A percentile compares a stretch with the other conserved stretches of the same genome.
Conservation (phyloP, 2,888 invertebrate species). For the Copidosoma aretas region DNA sequence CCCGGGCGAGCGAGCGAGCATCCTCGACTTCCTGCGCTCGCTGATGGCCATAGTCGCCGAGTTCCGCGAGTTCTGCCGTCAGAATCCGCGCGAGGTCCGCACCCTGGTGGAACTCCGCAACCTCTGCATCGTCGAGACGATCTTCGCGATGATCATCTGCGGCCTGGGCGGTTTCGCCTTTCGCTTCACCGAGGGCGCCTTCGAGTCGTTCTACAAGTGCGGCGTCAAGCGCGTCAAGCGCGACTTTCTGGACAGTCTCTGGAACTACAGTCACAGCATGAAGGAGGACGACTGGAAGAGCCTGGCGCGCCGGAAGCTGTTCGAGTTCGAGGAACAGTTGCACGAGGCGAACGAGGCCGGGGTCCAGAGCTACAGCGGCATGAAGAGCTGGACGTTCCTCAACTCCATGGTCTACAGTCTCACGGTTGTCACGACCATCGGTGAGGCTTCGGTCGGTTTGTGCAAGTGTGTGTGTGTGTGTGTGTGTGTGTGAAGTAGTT, state of each 20-base stretch:
- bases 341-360: slow-evolving; percentile 85
- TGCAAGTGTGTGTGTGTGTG: no score
- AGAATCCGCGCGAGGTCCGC: slow-evolving; percentile 66
- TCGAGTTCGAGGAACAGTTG: slow-evolving; percentile 85
- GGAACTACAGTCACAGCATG: slow-evolving; percentile 81
- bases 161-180: slow-evolving; percentile 83
- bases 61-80: slow-evolving; percentile 66
- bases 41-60: slow-evolving; percentile 50
- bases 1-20: slow-evolving; percentile 43
- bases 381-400: slow-evolving; percentile 86
- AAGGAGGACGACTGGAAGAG: slow-evolving; percentile 91
- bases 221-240: slow-evolving; percentile 85
- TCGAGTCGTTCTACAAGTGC: slow-evolving; percentile 87
- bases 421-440: slow-evolving; percentile 88
- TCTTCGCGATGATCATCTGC: slow-evolving; percentile 76
- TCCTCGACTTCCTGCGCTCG: slow-evolving; percentile 50
- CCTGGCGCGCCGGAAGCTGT: slow-evolving; percentile 78
- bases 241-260: slow-evolving; percentile 83
- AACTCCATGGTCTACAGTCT: slow-evolving; percentile 86
- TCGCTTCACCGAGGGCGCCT: slow-evolving; percentile 82
- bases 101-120: slow-evolving; percentile 69
- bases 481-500: no score
- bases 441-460: no score
- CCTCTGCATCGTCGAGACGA: slow-evolving; percentile 72
- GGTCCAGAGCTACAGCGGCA: slow-evolving; percentile 82